phyloP scores from a whole-genome alignment of 2,888 invertebrate genomes.

The Drosophila suboccidentalis region DNA sequence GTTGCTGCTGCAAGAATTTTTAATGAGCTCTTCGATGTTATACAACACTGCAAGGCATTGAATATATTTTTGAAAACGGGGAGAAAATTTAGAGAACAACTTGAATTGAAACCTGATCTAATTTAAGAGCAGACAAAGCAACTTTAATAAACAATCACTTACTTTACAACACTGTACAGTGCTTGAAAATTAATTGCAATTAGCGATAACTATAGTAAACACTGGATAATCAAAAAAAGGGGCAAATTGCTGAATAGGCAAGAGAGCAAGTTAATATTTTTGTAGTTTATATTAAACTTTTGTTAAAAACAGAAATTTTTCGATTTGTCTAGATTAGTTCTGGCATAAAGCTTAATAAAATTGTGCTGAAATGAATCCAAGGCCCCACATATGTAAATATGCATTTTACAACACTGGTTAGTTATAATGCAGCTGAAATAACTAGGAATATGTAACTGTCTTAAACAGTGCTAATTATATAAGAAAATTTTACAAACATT shows the following conservation, averaged over 20 bases:
- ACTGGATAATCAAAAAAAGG: no score
- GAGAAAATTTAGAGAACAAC: background rate
- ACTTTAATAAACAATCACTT: background rate
- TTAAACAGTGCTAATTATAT: background rate
- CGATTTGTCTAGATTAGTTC: background rate
- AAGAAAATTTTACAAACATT: background rate
- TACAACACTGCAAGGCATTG: conserved; percentile 15
- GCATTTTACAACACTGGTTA: conserved; percentile 10
- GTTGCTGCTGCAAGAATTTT: conserved; percentile 6
- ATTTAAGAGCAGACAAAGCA: background rate
- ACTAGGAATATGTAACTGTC: background rate
- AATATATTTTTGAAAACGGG: background rate
- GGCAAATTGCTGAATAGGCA: background rate
- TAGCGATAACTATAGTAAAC: background rate
- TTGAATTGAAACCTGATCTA: background rate
- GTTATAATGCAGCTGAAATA: no score
- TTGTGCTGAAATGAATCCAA: no score
- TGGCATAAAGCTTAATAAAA: no score
- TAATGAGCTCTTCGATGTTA: conserved; percentile 12
- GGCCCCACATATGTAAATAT: no score
- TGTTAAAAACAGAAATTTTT: background rate
- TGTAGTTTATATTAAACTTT: background rate
- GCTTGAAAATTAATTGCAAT: background rate
- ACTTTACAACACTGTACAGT: no score
- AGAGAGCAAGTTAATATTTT: background rate